Conservation (phyloP, 2,113 vertebrate species). For the Pterocles orientalis region DNA sequence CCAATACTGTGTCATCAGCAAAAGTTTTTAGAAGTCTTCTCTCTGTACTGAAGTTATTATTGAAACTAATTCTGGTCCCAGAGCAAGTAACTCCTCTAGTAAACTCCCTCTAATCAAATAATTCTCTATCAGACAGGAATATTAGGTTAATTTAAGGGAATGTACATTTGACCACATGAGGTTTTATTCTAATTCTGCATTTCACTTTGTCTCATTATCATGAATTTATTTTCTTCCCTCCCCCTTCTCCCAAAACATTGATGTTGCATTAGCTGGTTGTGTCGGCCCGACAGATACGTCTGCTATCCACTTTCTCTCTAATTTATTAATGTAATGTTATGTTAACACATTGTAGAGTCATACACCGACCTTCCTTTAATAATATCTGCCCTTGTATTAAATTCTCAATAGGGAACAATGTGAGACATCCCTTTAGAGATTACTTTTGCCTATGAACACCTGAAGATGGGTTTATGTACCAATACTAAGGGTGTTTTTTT, state of each 20-base stretch:
- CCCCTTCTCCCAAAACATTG: neutral
- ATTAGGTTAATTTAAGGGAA: neutral
- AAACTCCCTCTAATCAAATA: neutral
- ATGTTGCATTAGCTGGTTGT: neutral
- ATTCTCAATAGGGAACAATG: neutral
- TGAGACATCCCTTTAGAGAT: neutral
- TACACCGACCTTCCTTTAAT: rapidly evolving
- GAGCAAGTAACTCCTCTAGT: neutral
- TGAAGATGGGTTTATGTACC: neutral
- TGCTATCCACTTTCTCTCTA: neutral
- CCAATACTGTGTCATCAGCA: neutral
- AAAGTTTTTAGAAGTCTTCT: neutral
- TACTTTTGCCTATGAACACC: neutral
- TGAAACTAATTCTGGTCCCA: neutral
- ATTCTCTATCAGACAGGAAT: neutral
- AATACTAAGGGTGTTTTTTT: neutral
- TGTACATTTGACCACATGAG: neutral
- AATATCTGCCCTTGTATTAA: neutral
- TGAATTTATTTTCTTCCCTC: no score
- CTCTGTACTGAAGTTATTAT: neutral
- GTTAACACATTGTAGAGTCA: neutral
- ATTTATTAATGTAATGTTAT: neutral
- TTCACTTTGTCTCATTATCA: neutral
- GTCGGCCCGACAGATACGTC: neutral
- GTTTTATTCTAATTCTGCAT: neutral